Evolutionary conservation across 2,113 vertebrate species (phyloP).

Genomic region (Sander lucioperca): DNA sequence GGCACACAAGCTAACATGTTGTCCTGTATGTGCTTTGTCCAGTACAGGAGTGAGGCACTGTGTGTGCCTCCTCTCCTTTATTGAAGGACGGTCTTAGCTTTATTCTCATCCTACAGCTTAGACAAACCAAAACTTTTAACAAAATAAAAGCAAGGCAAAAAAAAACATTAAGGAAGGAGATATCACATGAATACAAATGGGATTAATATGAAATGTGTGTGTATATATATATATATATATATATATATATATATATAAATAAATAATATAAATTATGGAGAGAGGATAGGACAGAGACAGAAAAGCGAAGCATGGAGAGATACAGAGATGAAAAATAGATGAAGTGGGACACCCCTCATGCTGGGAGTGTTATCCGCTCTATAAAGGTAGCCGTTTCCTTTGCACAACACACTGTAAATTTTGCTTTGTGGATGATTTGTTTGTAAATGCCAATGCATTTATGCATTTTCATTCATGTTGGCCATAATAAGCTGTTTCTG

Average conservation of each 20-base stretch:
- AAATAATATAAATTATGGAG: constrained; percentile 20
- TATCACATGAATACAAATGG: not conserved
- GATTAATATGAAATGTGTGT: constrained; percentile 18
- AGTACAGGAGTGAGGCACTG: not conserved
- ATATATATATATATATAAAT: too few species aligned
- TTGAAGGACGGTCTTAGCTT: constrained; percentile 28
- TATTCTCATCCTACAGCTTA: constrained; percentile 37
- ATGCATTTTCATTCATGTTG: not conserved
- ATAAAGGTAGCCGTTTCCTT: constrained; percentile 60
- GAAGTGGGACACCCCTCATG: constrained; percentile 72
- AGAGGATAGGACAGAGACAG: constrained; percentile 33
- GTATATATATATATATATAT: too few species aligned
- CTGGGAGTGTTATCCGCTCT: constrained; percentile 73
- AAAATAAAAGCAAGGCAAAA: constrained; percentile 12
- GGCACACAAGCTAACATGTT: constrained; percentile 24
- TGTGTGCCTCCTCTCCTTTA: not conserved
- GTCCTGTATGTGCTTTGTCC: constrained; percentile 32
- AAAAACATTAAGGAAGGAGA: not conserved
- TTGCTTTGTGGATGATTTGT: not conserved
- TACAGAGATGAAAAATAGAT: constrained; percentile 73
- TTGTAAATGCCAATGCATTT: not conserved
- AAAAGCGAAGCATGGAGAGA: constrained; percentile 28
- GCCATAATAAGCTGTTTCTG: not conserved
- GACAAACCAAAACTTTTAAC: not conserved
- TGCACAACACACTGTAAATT: not conserved